Conservation (phyloP, 2,797 vertebrate species). For the Spatula clypeata region DNA sequence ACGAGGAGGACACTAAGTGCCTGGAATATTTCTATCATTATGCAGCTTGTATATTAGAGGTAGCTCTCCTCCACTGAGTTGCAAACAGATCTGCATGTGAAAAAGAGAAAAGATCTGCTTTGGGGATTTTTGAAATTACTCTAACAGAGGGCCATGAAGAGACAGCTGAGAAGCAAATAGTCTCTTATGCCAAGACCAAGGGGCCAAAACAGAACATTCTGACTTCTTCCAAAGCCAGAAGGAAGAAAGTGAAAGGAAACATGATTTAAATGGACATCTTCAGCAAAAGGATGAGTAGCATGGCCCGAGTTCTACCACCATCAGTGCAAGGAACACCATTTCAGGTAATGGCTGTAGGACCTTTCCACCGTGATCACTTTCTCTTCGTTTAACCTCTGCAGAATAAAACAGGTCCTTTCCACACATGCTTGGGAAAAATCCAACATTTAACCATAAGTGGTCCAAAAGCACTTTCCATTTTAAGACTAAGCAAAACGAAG, state of each 20-base stretch:
- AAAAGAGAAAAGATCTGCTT: background rate
- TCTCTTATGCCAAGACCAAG: background rate
- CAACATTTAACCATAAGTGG: background rate
- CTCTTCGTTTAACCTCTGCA: background rate
- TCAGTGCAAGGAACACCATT: background rate
- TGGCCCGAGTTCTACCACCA: background rate
- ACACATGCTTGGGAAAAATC: background rate
- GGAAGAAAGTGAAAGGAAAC: background rate
- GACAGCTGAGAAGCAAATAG: background rate
- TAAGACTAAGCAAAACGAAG: conserved; percentile 12
- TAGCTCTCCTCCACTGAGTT: background rate
- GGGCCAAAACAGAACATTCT: background rate
- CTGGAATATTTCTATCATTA: background rate
- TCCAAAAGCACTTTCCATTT: conserved; percentile 15
- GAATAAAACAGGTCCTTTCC: background rate
- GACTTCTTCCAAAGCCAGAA: background rate
- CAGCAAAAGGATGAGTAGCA: background rate
- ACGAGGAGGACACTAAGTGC: background rate
- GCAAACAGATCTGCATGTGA: background rate
- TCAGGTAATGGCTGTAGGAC: background rate
- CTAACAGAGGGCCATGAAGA: background rate
- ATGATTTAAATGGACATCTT: background rate
- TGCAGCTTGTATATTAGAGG: background rate
- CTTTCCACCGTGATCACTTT: background rate
- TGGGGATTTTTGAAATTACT: background rate